Conservation (phyloP, 1,140 invertebrate species). For the Hypothenemus hampei region DNA sequence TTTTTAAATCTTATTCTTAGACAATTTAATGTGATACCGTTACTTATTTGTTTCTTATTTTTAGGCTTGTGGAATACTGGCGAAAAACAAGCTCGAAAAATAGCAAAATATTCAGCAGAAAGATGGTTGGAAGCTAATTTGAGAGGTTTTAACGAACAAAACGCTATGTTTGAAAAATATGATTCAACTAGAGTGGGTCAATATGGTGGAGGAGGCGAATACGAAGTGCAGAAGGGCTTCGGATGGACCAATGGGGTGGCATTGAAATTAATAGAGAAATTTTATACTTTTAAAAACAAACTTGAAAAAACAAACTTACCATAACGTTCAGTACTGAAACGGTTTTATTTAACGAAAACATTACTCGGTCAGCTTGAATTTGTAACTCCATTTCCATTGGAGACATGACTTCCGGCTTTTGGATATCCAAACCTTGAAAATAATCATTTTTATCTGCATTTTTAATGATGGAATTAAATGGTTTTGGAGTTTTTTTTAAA, state of each 20-base stretch:
- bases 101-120: constrained; percentile 64
- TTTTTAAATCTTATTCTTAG: too few relatives aligned
- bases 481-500: constrained; percentile 11
- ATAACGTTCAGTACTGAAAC: constrained; percentile 26
- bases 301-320: constrained; percentile 22
- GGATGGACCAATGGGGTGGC: constrained; percentile 90
- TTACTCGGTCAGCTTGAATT: constrained; percentile 31
- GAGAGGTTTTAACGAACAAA: constrained; percentile 47
- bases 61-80: constrained; percentile 48
- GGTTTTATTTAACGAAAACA: constrained; percentile 27
- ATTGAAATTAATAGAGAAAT: constrained; percentile 27
- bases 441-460: constrained; percentile 15
- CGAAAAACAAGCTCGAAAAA: constrained; percentile 54
- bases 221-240: constrained; percentile 82
- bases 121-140: constrained; percentile 73
- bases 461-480: constrained; percentile 21
- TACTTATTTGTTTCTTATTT: too few relatives aligned
- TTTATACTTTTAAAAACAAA: constrained; percentile 12
- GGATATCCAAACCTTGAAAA: constrained; percentile 16
- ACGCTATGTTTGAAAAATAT: constrained; percentile 86
- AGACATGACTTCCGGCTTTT: constrained; percentile 14
- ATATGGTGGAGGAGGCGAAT: constrained; percentile 84
- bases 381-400: constrained; percentile 30
- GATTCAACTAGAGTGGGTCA: constrained; percentile 63
- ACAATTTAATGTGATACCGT: too few relatives aligned